Conservation (phyloP, 2,888 invertebrate genomes). For the Parnassius smintheus region DNA sequence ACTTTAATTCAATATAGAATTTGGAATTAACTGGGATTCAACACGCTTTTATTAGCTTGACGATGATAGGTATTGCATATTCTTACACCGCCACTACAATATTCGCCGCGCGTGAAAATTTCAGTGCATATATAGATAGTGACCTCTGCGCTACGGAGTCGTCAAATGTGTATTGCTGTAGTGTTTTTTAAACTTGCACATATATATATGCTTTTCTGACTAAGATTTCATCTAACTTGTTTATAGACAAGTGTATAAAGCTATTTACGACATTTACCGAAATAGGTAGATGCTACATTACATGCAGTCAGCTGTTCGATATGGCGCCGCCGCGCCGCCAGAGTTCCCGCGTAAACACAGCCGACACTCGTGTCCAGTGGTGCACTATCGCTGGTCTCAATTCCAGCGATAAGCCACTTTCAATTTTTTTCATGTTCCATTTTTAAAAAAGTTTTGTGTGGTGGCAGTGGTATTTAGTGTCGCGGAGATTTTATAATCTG, state of each 20-base stretch:
- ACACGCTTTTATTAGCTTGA: too few relatives aligned
- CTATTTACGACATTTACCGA: slow-evolving; percentile 5
- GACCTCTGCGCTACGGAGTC: too few relatives aligned
- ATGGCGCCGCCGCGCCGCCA: slow-evolving; percentile 31
- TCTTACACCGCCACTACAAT: too few relatives aligned
- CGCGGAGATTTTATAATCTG: neutral
- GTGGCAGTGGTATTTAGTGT: neutral
- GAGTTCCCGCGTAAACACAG: neutral
- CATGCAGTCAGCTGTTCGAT: slow-evolving; percentile 32
- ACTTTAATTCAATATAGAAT: too few relatives aligned
- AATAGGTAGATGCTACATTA: neutral
- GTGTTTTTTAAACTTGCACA: too few relatives aligned
- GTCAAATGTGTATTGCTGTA: too few relatives aligned
- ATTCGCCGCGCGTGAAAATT: too few relatives aligned
- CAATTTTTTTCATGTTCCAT: slow-evolving; percentile 3
- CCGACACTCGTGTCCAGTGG: neutral
- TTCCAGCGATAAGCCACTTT: neutral
- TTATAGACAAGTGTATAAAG: slow-evolving; percentile 1
- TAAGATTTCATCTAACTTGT: neutral
- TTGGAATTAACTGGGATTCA: too few relatives aligned
- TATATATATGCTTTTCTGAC: neutral
- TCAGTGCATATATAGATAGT: too few relatives aligned
- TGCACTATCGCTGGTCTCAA: neutral
- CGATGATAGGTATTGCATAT: too few relatives aligned
- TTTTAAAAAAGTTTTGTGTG: neutral